Evolutionary conservation across 2,888 invertebrate genomes (phyloP), one percentile per base, ranked within the genome.

Genomic region (Andrena hattorfiana): DNA sequence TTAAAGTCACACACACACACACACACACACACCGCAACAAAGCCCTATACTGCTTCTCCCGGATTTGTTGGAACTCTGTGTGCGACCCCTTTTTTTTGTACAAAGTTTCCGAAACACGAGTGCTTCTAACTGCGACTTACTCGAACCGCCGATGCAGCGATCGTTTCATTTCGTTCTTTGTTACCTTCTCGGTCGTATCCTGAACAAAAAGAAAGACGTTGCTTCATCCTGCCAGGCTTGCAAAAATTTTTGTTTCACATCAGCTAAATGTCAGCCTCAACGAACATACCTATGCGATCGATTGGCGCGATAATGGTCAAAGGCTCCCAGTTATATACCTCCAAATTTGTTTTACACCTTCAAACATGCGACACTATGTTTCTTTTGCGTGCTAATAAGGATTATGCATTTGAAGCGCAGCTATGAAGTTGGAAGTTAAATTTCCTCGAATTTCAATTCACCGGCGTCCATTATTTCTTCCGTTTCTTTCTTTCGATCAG

Each of bases 331-430:
- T 13, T 42, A 42, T 42, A 30, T 68, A 63, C 30, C 35, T 56
- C 54, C 8, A 13, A 48, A 67, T 32, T 56, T 20, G 32, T 66
- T 64, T 73, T 13, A 56, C 8, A 73, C 6, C 54, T 68, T 56
- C 16, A 64, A 77, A 77, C 26, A 30, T 79, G 77, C 69, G 28
- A 64, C 16, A 67, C 32, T 0, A 78, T 62, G 62, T 66, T 70
- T 72, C 35, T 63, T 48, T 35, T 68, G 26, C 23, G 60, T 78
- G 42, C 35, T 68, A 30, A 35, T 64, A 42, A 56, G 32, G 8
- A 80, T 80, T 67, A 35, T 68, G 6, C 71, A 79, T 71, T 66
- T 67, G 54, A 72, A 81, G 42, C 72, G 60, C 67, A 56, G 62
- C 54, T 42, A 35, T 51, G 13, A 42, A 26, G 4, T n/a, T 6